Base-by-base conservation (phyloP, 2,797 vertebrate species). In the Philypnodon macrostomus region DNA sequence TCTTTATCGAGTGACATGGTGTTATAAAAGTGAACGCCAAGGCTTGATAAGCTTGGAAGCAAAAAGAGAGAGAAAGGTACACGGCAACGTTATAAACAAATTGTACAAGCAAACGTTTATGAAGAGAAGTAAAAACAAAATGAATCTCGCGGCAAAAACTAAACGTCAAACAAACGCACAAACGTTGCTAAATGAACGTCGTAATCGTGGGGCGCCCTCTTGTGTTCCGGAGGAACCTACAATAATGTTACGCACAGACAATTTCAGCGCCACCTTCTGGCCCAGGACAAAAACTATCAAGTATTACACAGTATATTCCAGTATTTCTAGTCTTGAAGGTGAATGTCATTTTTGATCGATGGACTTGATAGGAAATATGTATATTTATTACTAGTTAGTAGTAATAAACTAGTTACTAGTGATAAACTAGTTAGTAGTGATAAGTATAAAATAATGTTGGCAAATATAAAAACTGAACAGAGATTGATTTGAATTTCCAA, bases 1-100 rank as follows among this genome's bases (percentile, higher is more conserved):
- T 84, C 83, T 36, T 47, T 26, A 4, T 73, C 75, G 0, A 4
- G 46, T 0, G 83, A 77, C 86, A 87, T 87, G 31, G 62, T 70
- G 15, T 2, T 0, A 30, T 7, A 14, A 8, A 18, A 7, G 10
- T 15, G 2, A 11, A 2, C 1, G 13, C 34, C 10, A n/a, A 18
- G 6, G 26, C 17, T 30, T n/a, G 5, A n/a, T 2, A 6, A 8
- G 8, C 2, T 8, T 39, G 4, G 17, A 10, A 13, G 8, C 5
- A 12, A 41, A 23, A 8, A n/a, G 19, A 40, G 19, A 40, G 21
- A 13, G 4, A 23, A 24, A 40, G 1, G 19, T 29, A 18, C 29
- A 18, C 29, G 0, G 44, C 2, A 0, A 16, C 6, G 0, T 9
- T 0, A 17, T 46, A 11, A 2, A 11, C 13, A 15, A 24, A 26